Percentiles rank a stretch among this genome's conserved stretches.
Evolutionary conservation across 2,888 invertebrate species (phyloP).

Genomic region (Tethea ocularis): DNA sequence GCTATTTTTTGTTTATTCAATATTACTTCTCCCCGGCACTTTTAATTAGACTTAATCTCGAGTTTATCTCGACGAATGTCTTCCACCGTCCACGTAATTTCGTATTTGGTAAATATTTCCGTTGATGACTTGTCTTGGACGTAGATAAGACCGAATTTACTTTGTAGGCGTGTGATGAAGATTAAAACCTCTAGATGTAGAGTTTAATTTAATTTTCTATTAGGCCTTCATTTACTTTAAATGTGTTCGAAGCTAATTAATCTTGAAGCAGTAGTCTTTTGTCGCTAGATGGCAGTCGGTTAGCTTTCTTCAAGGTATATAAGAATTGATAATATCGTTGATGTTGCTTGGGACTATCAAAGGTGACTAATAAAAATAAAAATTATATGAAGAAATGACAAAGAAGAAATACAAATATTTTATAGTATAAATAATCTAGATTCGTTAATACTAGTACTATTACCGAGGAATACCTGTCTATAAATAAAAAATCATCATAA

Average conservation of each 20-base stretch:
- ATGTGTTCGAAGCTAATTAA: not conserved
- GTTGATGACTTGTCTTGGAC: constrained; percentile 55
- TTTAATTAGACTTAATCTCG: constrained; percentile 75
- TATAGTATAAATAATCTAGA: too few species aligned
- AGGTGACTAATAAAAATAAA: too few species aligned
- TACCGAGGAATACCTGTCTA: too few species aligned
- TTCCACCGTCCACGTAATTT: constrained; percentile 57
- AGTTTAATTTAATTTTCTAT: constrained; percentile 10
- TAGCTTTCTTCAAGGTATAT: not conserved
- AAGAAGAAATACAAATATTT: too few species aligned
- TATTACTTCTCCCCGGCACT: constrained; percentile 55
- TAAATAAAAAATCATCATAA: too few species aligned
- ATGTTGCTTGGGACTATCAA: not conserved
- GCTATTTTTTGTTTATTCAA: constrained; percentile 35
- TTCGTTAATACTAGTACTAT: too few species aligned
- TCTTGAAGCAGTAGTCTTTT: not conserved
- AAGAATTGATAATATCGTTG: not conserved
- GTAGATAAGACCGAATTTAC: constrained; percentile 61
- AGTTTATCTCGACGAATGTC: constrained; percentile 63
- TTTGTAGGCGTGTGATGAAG: constrained; percentile 49
- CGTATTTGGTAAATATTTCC: constrained; percentile 77
- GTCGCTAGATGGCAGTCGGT: not conserved
- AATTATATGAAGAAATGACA: not conserved
- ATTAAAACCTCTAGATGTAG: constrained; percentile 19
- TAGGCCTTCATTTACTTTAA: constrained; percentile 4